These are phyloP conservation scores for Sympetrum striolatum DNA, from an alignment of 2,888 invertebrate species.

Conservation along the genomic window DNA sequence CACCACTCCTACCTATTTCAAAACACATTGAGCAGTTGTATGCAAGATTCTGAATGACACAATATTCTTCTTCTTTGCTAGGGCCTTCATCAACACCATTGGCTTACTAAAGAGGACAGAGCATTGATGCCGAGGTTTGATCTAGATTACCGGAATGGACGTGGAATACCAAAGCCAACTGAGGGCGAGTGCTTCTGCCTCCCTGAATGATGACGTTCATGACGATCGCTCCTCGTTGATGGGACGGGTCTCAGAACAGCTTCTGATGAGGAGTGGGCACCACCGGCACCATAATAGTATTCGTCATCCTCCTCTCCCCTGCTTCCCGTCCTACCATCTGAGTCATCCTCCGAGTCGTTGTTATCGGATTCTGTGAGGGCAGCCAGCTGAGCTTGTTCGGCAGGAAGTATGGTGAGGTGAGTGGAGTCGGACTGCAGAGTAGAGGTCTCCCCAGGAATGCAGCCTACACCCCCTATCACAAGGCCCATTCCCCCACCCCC, in stretches of 20 bases:
- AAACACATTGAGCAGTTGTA: constrained; percentile 26
- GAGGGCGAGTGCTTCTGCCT: constrained; percentile 7
- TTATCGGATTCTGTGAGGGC: constrained; percentile 69
- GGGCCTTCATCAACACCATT: too few species aligned
- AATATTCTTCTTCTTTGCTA: too few species aligned
- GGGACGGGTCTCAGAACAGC: constrained; percentile 18
- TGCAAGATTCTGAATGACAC: neutral
- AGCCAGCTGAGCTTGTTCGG: constrained; percentile 66
- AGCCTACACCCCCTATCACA: constrained; percentile 58
- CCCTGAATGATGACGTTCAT: constrained; percentile 22
- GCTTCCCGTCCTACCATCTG: neutral
- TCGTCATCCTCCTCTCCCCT: constrained; percentile 2
- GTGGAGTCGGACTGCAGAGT: constrained; percentile 80
- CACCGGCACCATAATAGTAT: neutral
- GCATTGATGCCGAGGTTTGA: neutral
- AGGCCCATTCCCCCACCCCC: constrained; percentile 55
- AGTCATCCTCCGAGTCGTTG: constrained; percentile 53
- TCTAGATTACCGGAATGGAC: constrained; percentile 31
- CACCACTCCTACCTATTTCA: neutral
- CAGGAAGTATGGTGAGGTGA: constrained; percentile 78
- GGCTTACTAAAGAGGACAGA: too few species aligned
- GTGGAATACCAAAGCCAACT: constrained; percentile 16
- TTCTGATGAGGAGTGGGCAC: constrained; percentile 14
- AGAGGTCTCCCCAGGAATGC: constrained; percentile 66
- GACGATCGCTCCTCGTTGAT: neutral